Conservation (phyloP, 1,140 invertebrate genomes). For the Caenorhabditis remanei region DNA sequence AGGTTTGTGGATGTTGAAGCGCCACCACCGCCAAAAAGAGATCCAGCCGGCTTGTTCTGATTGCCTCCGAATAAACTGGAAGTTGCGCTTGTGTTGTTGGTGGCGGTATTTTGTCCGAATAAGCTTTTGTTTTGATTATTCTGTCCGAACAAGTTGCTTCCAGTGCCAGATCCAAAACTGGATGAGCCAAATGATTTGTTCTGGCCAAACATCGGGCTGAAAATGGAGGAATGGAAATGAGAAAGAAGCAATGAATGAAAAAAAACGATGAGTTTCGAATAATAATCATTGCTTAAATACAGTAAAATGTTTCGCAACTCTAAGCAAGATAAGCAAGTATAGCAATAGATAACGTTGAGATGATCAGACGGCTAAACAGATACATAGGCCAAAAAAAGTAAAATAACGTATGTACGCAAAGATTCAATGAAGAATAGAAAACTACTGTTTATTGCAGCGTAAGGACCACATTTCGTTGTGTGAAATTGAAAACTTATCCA, state of each 20-base stretch:
- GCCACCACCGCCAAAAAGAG: neutral
- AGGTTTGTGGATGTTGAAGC: neutral
- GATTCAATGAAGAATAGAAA: no score
- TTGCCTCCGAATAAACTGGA: neutral
- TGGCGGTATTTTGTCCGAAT: neutral
- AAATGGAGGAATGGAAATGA: neutral
- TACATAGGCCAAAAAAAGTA: no score
- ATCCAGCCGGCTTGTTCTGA: conserved; percentile 19
- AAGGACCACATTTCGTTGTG: no score
- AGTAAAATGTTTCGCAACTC: no score
- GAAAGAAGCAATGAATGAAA: neutral
- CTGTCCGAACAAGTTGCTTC: conserved; percentile 16
- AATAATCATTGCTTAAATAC: no score
- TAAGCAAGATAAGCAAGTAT: no score
- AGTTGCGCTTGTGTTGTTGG: neutral
- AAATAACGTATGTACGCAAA: no score
- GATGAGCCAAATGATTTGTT: conserved; percentile 45
- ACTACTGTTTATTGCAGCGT: no score
- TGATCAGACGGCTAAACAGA: no score
- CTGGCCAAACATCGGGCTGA: conserved; percentile 37
- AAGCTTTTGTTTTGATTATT: conserved; percentile 34
- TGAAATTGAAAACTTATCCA: neutral
- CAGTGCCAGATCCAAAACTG: conserved; percentile 4
- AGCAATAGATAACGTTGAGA: no score
- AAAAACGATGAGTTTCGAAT: neutral